Conservation (phyloP, 1,140 invertebrate species). For the Trissolcus basalis region DNA sequence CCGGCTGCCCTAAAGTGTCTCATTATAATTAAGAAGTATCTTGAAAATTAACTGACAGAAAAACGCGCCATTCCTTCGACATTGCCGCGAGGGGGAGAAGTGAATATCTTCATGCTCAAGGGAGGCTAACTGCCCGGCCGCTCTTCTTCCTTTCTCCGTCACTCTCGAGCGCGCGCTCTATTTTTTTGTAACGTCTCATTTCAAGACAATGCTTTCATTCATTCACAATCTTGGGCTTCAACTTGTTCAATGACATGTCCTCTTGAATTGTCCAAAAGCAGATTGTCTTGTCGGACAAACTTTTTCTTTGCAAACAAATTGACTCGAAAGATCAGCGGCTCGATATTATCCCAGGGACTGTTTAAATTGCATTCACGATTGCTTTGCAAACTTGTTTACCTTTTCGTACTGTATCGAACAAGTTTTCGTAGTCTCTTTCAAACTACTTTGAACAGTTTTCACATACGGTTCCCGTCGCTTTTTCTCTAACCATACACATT, state of each 20-base stretch:
- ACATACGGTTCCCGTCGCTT: too few species aligned
- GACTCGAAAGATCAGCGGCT: too few species aligned
- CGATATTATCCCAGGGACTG: too few species aligned
- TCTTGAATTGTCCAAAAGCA: constrained; percentile 28
- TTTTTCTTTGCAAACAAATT: too few species aligned
- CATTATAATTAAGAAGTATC: constrained; percentile 75
- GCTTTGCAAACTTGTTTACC: constrained; percentile 11
- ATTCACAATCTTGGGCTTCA: constrained; percentile 30
- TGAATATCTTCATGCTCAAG: constrained; percentile 53
- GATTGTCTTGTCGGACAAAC: constrained; percentile 14
- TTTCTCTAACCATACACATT: too few species aligned
- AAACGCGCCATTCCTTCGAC: constrained; percentile 58
- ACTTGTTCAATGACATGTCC: constrained; percentile 28
- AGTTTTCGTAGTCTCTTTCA: neutral
- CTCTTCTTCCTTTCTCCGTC: constrained; percentile 36
- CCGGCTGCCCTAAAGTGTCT: constrained; percentile 68
- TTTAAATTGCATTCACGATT: neutral
- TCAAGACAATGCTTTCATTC: constrained; percentile 56
- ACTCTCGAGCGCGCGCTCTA: constrained; percentile 1
- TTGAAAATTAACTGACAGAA: constrained; percentile 73
- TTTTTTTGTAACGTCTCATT: constrained; percentile 43
- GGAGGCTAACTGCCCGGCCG: constrained; percentile 48
- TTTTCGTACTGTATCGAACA: neutral
- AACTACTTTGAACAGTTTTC: neutral
- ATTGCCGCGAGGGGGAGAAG: constrained; percentile 36